Evolutionary conservation across 2,888 invertebrate genomes (phyloP), one percentile per base, ranked within the genome.

Genomic region (Diplazon laetatorius): DNA sequence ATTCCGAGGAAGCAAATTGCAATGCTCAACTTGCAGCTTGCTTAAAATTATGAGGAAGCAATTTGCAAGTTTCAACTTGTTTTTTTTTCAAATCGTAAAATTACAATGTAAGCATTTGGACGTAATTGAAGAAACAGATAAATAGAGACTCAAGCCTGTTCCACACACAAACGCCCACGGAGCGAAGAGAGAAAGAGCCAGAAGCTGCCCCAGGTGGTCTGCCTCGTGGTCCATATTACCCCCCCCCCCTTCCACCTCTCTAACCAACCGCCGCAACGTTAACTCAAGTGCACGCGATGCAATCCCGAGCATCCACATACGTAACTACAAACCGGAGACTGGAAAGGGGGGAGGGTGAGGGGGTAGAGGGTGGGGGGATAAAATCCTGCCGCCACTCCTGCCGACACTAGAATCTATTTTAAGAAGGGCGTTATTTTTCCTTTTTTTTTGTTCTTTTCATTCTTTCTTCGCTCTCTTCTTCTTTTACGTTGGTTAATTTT

Each of bases 381-480:
- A 72, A 57, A n/a, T n/a, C n/a, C n/a, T n/a, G 63, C 76, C 59
- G 76, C 71, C 73, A 42, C 70, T 35, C 72, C 46, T 20, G 42
- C 79, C 80, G 82, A 70, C 77, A 83, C 85, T 83, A 85, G 82
- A 84, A 84, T 86, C 89, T 89, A 89, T 89, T 89, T 89, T 86
- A 86, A 86, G 89, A 87, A 86, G 83, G 46, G 2, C 30, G 30
- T 30, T 30, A n/a, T n/a, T n/a, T n/a, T n/a, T n/a, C n/a, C n/a
- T n/a, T 30, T 30, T 30, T 30, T 30, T 30, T 30, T 30, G 6
- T 30, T 6, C 30, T 30, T 6, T 30, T 30, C 30, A 2, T 30
- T 52, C 80, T 77, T 84, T 80, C 84, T 83, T 75, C n/a, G 81
- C 82, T 66, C 57, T 30, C 44, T 35, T 16, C 20, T 39, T 20